These are phyloP conservation scores for Hirtodrosophila alboralis DNA, from an alignment of 2,888 invertebrate species.

Conservation along the genomic window DNA sequence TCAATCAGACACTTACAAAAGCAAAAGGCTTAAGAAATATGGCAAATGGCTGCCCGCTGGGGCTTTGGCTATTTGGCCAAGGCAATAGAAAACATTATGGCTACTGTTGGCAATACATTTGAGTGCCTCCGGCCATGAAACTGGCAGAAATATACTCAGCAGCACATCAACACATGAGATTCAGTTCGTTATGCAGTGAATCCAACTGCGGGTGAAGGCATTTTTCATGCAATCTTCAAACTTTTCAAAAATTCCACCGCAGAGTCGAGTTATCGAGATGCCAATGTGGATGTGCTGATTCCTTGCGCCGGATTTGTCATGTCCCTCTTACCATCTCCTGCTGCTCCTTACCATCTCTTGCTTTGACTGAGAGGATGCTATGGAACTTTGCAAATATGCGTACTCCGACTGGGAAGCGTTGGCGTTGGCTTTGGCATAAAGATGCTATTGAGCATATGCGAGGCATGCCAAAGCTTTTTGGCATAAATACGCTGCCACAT, in stretches of 20 bases:
- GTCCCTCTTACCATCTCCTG: conserved; percentile 10
- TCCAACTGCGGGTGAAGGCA: conserved; percentile 40
- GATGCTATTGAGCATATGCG: conserved; percentile 56
- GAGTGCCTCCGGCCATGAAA: conserved; percentile 38
- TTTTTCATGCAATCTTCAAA: conserved; percentile 46
- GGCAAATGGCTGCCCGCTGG: conserved; percentile 59
- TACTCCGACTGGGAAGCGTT: conserved; percentile 25
- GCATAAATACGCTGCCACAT: conserved; percentile 66
- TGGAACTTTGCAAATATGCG: conserved; percentile 52
- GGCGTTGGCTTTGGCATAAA: conserved; percentile 42
- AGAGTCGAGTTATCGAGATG: conserved; percentile 33
- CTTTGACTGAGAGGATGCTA: conserved; percentile 45
- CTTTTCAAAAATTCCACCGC: conserved; percentile 41
- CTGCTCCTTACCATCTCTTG: neutral
- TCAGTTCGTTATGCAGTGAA: conserved; percentile 14
- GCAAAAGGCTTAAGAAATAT: conserved; percentile 64
- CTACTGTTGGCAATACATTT: conserved; percentile 62
- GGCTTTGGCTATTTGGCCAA: conserved; percentile 62
- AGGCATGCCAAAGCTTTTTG: conserved; percentile 62
- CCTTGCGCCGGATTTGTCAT: too few relatives aligned
- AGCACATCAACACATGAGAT: conserved; percentile 34
- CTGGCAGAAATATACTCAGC: conserved; percentile 6
- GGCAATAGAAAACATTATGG: conserved; percentile 50
- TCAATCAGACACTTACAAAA: conserved; percentile 10
- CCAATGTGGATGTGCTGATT: conserved; percentile 12